Evolutionary conservation across 2,888 invertebrate genomes (phyloP).

Genomic region (Dilophus febrilis): DNA sequence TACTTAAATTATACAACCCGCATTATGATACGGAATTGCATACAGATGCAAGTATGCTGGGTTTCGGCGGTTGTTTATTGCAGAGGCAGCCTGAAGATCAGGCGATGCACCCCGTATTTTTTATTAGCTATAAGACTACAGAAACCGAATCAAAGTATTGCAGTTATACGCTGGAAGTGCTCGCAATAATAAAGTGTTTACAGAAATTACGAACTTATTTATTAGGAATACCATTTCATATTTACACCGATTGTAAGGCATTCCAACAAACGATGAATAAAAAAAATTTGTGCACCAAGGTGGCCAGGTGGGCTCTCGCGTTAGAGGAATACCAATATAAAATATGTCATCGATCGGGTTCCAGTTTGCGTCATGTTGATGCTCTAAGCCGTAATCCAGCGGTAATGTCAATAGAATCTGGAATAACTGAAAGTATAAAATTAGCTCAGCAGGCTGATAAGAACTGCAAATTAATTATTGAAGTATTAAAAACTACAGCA

Average conservation of each 20-base stretch:
- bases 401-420: neutral
- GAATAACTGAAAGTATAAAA: neutral
- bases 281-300: constrained; percentile 14
- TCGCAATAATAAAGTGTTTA: constrained; percentile 10
- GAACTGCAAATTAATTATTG: constrained; percentile 8
- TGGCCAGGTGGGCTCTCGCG: constrained; percentile 15
- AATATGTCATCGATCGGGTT: constrained; percentile 9
- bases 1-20: neutral
- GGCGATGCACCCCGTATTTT: neutral
- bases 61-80: neutral
- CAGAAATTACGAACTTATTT: constrained; percentile 16
- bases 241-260: constrained; percentile 17
- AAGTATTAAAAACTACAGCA: constrained; percentile 6
- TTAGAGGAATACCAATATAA: constrained; percentile 10
- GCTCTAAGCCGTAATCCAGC: constrained; percentile 10
- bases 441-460: constrained; percentile 10
- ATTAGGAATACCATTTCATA: constrained; percentile 12
- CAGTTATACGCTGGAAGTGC: neutral
- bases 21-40: neutral
- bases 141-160: neutral
- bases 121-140: neutral
- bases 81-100: neutral
- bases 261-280: constrained; percentile 20
- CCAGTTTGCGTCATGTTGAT: constrained; percentile 11
- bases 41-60: neutral